These are phyloP conservation scores for Orussus abietinus DNA, from an alignment of 1,140 invertebrate species.

Conservation along the genomic window DNA sequence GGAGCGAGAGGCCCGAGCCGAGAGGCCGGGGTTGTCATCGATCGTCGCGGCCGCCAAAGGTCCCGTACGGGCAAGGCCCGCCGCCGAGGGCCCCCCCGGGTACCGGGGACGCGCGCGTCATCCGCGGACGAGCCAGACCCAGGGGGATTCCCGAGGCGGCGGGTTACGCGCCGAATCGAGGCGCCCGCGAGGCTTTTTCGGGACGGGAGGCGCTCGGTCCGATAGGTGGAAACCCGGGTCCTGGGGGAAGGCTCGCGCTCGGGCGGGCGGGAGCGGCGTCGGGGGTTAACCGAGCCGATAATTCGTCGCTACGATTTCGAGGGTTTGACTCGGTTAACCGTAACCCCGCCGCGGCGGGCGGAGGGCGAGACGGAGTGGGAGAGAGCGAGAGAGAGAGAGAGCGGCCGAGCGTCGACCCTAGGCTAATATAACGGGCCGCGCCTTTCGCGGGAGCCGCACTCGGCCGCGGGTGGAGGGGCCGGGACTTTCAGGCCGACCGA, in stretches of 20 bases:
- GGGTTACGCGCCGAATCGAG: too few relatives aligned
- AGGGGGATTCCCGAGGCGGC: too few relatives aligned
- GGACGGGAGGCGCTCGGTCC: neutral
- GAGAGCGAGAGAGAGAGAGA: slow-evolving; percentile 1
- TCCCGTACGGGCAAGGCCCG: slow-evolving; percentile 50
- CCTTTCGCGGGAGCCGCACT: neutral
- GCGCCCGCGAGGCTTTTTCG: too few relatives aligned
- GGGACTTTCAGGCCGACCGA: slow-evolving; percentile 2
- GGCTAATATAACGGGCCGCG: neutral
- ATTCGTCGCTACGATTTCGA: slow-evolving; percentile 35
- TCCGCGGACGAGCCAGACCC: neutral
- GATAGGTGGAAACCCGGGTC: neutral
- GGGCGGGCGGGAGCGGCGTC: slow-evolving; percentile 15
- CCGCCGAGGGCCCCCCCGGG: slow-evolving; percentile 20
- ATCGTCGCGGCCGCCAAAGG: slow-evolving; percentile 53
- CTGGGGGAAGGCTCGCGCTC: neutral
- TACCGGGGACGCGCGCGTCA: slow-evolving; percentile 7
- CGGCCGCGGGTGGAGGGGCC: neutral
- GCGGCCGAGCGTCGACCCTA: neutral
- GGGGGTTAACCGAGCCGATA: slow-evolving; percentile 35
- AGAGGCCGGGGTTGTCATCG: slow-evolving; percentile 50
- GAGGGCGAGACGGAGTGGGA: too few relatives aligned
- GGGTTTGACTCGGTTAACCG: slow-evolving; percentile 41
- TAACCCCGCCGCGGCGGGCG: too few relatives aligned
- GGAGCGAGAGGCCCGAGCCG: slow-evolving; percentile 20